Conservation (phyloP, 2,888 invertebrate species). For the Temnothorax ravouxi region DNA sequence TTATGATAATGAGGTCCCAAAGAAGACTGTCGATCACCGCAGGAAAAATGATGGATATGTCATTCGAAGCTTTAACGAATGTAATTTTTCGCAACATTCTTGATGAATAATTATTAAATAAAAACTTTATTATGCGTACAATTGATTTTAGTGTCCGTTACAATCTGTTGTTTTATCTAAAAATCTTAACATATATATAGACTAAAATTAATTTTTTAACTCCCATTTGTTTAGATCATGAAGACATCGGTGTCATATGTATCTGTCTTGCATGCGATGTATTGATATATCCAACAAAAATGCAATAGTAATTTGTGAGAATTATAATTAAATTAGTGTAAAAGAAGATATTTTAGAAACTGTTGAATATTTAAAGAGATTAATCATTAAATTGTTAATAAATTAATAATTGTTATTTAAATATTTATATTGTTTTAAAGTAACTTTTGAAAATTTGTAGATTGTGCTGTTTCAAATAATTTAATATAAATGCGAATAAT, state of each 20-base stretch:
- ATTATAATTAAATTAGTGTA: constrained; percentile 7
- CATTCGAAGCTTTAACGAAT: constrained; percentile 49
- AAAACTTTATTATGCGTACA: not conserved
- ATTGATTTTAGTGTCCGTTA: not conserved
- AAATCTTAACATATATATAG: not conserved
- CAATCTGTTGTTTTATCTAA: not conserved
- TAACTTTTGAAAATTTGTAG: not conserved
- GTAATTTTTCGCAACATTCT: constrained; percentile 24
- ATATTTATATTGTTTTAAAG: not conserved
- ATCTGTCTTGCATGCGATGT: constrained; percentile 61
- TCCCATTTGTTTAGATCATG: constrained; percentile 56
- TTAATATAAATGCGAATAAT: not conserved
- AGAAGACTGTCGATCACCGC: constrained; percentile 45
- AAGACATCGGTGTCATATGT: constrained; percentile 66
- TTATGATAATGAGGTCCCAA: constrained; percentile 59
- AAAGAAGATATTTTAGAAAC: not conserved
- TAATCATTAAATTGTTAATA: constrained; percentile 19
- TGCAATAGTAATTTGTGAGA: constrained; percentile 7
- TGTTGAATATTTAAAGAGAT: not conserved
- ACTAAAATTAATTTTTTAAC: not conserved
- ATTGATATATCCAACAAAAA: not conserved
- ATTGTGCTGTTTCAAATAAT: not conserved
- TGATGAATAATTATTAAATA: not conserved
- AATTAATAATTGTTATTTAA: not conserved
- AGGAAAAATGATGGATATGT: constrained; percentile 55